phyloP scores from a whole-genome alignment of 2,113 vertebrate species.

The Tyto alba region DNA sequence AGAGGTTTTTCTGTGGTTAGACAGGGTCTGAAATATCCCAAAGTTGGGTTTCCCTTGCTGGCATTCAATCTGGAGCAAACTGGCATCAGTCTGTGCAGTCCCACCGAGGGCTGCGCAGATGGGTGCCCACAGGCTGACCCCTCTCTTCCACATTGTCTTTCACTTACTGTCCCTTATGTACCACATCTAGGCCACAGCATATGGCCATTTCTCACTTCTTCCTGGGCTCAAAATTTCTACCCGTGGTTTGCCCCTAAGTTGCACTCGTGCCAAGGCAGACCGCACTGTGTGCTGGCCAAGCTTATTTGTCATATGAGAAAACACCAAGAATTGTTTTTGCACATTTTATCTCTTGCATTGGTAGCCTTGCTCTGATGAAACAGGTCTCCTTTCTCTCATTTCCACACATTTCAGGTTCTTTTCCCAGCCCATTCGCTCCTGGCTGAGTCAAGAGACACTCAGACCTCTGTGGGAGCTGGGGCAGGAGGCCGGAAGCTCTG shows the following conservation, averaged over 20 bases:
- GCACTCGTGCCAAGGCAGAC: rapidly evolving
- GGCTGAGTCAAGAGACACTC: background rate
- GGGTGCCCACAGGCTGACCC: background rate
- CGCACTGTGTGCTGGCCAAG: background rate
- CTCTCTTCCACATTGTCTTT: background rate
- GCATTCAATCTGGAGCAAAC: background rate
- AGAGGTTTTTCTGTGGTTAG: background rate
- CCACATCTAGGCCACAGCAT: background rate
- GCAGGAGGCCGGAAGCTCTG: background rate
- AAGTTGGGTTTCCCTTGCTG: background rate
- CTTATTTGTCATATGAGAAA: rapidly evolving
- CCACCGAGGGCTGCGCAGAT: rapidly evolving
- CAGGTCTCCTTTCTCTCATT: background rate
- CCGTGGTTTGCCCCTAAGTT: rapidly evolving
- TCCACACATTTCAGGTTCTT: no score
- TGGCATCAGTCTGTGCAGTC: rapidly evolving
- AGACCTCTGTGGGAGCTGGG: rapidly evolving
- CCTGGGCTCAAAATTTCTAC: background rate
- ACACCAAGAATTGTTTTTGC: background rate
- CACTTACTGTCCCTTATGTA: background rate
- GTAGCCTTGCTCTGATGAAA: background rate
- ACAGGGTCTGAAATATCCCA: background rate
- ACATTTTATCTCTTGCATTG: background rate
- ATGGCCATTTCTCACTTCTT: background rate
- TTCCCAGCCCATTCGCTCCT: background rate